phyloP scores from a whole-genome alignment of 1,140 invertebrate genomes.

The Aleiodes sp. region DNA sequence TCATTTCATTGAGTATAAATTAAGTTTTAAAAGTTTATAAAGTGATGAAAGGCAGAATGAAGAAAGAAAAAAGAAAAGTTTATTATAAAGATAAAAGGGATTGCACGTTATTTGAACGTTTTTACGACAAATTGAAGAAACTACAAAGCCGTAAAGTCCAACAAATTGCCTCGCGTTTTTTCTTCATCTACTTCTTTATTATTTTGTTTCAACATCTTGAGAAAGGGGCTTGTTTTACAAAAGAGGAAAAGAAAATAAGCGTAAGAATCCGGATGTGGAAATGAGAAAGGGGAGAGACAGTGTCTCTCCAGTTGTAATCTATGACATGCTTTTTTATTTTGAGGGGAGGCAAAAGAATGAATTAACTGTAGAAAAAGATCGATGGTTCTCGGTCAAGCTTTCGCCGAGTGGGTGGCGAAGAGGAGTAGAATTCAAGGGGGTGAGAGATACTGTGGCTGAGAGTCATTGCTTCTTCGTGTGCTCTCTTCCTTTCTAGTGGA shows the following conservation, averaged over 20 bases:
- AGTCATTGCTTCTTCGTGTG: not conserved
- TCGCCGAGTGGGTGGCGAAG: not conserved
- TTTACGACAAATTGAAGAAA: not conserved
- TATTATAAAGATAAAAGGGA: not conserved
- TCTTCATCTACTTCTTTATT: constrained; percentile 8
- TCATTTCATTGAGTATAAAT: too few relatives aligned
- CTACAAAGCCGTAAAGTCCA: not conserved
- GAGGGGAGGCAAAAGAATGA: not conserved
- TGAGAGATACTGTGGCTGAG: not conserved
- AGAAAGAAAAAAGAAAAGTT: not conserved
- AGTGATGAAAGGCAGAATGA: too few relatives aligned
- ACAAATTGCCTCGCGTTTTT: not conserved
- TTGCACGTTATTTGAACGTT: not conserved
- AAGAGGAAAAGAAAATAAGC: not conserved
- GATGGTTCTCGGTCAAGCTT: constrained; percentile 3
- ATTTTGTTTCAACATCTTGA: not conserved
- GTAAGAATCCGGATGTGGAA: not conserved
- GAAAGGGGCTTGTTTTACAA: not conserved
- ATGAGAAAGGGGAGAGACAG: not conserved
- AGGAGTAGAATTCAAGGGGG: too few relatives aligned
- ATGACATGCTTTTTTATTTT: not conserved
- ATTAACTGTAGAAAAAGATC: not conserved
- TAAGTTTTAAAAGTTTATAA: too few relatives aligned
- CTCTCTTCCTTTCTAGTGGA: not conserved
- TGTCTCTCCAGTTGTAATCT: not conserved